Base-by-base conservation (phyloP, 2,797 vertebrate genomes). In the Lates japonicus region DNA sequence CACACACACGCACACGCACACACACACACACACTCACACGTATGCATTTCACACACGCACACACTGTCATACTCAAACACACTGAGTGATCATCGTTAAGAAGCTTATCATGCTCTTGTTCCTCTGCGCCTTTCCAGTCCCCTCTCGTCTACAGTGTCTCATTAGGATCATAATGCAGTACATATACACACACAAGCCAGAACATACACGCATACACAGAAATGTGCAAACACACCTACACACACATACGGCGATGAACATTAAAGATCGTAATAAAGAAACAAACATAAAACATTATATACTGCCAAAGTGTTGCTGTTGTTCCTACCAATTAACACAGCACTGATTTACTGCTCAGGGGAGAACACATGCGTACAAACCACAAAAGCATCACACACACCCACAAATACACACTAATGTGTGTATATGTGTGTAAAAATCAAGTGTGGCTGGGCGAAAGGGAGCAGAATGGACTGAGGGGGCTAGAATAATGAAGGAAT, bases 271-370 rank as follows among this genome's bases (percentile, higher is more conserved):
- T 97, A 97, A 99, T 99, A 98, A 98, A 97, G 97, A 97, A 97
- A 97, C 97, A 97, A 87, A 92, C 97, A 99, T 99, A 99, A 99
- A 99, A 99, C 97, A 97, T 99, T 99, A 99, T 99, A 99, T 99
- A 99, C 98, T 99, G 97, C 98, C 97, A 97, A 98, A 99, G 96
- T 96, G 97, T 98, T 99, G 97, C 97, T 99, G 90, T 89, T 92
- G 88, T 98, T 99, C 96, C 97, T 97, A 96, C 97, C 98, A 99
- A 98, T 99, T 99, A 99, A 97, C 97, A 97, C 96, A 95, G 95
- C 90, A 88, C 95, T 97, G 97, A 99, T 99, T 99, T 99, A 98
- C 97, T 95, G 97, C 97, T 96, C 65, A 84, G 92, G 93, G 96
- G 95, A 92, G 93, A 95, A 57, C 57, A 61, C 52, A 67, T 55